Percentiles rank a stretch among this genome's conserved stretches.
Conservation (phyloP, 2,888 invertebrate genomes). For the Bedellia somnulentella region DNA sequence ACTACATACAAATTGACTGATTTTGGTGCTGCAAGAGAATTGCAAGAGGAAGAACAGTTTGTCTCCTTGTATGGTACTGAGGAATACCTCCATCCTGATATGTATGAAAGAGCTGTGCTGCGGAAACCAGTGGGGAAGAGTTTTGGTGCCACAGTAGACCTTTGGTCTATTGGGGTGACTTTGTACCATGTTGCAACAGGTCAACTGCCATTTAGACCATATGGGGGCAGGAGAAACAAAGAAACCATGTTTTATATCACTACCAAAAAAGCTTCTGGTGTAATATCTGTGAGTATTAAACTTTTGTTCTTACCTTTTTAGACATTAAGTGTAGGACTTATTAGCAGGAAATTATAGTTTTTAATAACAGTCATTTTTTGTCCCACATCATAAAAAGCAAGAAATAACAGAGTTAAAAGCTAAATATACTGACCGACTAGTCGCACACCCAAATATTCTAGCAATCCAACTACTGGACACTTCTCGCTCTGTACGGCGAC, state of each 20-base stretch:
- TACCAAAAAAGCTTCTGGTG: conserved; percentile 90
- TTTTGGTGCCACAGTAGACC: conserved; percentile 91
- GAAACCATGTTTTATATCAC: conserved; percentile 97
- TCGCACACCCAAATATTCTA: too few relatives aligned
- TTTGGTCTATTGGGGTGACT: conserved; percentile 95
- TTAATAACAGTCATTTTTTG: too few relatives aligned
- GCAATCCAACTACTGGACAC: too few relatives aligned
- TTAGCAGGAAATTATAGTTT: background rate
- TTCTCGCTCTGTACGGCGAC: too few relatives aligned
- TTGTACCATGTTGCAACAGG: conserved; percentile 95
- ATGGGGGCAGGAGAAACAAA: conserved; percentile 89
- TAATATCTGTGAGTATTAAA: conserved; percentile 70
- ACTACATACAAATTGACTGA: conserved; percentile 85
- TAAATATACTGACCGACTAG: too few relatives aligned
- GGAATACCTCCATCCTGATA: conserved; percentile 95
- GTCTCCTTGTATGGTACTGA: conserved; percentile 95
- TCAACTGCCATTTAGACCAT: conserved; percentile 90
- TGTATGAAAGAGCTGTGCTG: conserved; percentile 93
- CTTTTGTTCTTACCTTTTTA: background rate
- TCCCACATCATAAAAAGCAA: too few relatives aligned
- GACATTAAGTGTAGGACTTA: background rate
- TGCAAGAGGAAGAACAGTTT: conserved; percentile 94
- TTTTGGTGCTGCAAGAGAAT: conserved; percentile 93
- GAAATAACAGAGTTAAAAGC: too few relatives aligned
- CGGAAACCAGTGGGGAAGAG: conserved; percentile 85